Conservation (phyloP, 37 sponge, comb jelly and placozoan genomes). For the Halisarca cf. caerulea region DNA sequence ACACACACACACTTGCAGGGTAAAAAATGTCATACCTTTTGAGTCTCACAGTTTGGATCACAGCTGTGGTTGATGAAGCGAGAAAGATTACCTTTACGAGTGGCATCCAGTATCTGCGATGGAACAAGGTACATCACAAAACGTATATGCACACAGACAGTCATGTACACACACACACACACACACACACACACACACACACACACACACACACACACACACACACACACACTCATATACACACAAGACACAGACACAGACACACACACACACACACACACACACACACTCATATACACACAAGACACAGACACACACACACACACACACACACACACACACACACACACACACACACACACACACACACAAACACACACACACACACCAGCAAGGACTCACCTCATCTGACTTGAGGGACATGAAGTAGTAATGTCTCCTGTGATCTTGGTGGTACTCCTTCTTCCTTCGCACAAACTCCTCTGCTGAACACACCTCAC, state of each 20-base stretch:
- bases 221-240: too few species aligned
- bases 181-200: too few species aligned
- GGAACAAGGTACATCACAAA: background rate
- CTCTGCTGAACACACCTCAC: slow-evolving; percentile 84
- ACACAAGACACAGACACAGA: too few species aligned
- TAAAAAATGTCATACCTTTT: slow-evolving; percentile 67
- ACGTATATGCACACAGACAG: too few species aligned
- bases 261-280: background rate
- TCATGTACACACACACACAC: too few species aligned
- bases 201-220: too few species aligned
- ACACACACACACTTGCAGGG: background rate
- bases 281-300: too few species aligned
- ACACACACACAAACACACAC: background rate
- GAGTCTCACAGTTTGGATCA: slow-evolving; percentile 99
- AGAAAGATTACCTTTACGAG: slow-evolving; percentile 85
- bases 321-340: slow-evolving; percentile 18
- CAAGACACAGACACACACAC: too few species aligned
- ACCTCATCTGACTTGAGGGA: slow-evolving; percentile 92
- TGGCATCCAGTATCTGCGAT: slow-evolving; percentile 92
- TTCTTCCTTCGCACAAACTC: slow-evolving; percentile 87
- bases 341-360: slow-evolving; percentile 28
- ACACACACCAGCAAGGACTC: background rate
- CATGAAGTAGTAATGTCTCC: slow-evolving; percentile 99
- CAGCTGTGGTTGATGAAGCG: slow-evolving; percentile 99
- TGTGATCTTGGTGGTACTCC: slow-evolving; percentile 73